Conservation (phyloP, 2,888 invertebrate genomes). For the Hoplodrina ambigua region DNA sequence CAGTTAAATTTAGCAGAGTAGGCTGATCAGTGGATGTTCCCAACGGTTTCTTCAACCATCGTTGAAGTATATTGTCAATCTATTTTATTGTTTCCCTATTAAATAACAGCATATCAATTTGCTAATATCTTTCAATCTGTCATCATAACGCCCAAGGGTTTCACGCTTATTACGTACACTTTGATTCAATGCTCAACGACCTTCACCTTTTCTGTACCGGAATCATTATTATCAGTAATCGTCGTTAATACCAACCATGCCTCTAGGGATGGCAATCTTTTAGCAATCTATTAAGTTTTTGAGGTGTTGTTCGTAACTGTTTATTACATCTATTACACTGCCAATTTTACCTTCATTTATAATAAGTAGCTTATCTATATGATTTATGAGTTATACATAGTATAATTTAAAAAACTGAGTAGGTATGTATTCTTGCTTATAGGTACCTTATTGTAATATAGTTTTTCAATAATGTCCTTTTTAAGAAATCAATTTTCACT, state of each 20-base stretch:
- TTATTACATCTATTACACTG: conserved; percentile 14
- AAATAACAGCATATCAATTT: conserved; percentile 20
- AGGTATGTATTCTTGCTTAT: too few species aligned
- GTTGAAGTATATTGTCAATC: not conserved
- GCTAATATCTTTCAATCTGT: conserved; percentile 35
- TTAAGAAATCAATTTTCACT: too few species aligned
- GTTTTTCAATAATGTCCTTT: too few species aligned
- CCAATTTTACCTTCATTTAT: not conserved
- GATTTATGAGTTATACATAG: not conserved
- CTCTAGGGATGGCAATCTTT: conserved; percentile 38
- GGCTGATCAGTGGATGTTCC: too few species aligned
- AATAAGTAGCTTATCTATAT: not conserved
- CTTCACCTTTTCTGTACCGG: conserved; percentile 58
- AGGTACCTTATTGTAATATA: too few species aligned
- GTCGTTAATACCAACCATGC: conserved; percentile 43
- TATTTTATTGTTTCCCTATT: not conserved
- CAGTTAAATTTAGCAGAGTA: too few species aligned
- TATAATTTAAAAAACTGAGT: not conserved
- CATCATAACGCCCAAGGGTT: conserved; percentile 28
- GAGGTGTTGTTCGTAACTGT: conserved; percentile 18
- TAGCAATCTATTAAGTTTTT: conserved; percentile 31
- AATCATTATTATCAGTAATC: conserved; percentile 42
- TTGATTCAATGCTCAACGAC: conserved; percentile 28
- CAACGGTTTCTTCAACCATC: too few species aligned
- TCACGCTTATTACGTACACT: conserved; percentile 28